Evolutionary conservation across 2,113 vertebrate species (phyloP), one percentile per base, ranked within the genome.

Genomic region (Calyptommatus sinebrachiatus): DNA sequence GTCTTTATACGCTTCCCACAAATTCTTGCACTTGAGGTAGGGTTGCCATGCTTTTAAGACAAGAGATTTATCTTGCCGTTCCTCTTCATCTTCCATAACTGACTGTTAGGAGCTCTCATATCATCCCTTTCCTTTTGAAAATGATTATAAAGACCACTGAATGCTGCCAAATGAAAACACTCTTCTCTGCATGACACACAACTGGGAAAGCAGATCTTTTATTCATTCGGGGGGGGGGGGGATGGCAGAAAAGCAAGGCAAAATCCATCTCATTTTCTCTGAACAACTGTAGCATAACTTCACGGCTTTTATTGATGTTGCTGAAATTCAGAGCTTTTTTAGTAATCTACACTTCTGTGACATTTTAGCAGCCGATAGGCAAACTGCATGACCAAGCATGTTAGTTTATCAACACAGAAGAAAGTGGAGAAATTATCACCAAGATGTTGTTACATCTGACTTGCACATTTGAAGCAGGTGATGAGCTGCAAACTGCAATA

Each of bases 381-480:
- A 67, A 78, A 73, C 70, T 62, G 53, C 70, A 78, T 50, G 21
- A 68, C 63, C 65, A 78, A 78, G 65, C 7, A 74, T 1, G 41
- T 10, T 75, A 31, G 18, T 79, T 84, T 72, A 82, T 0, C 14
- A 82, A 77, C 65, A 62, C 50, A 80, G 87, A 80, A 11, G 3
- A 10, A 78, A 2, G 57, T 5, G 1, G 11, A 77, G 50, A 45
- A 84, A 88, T 86, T 85, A 79, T 7, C 22, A 63, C 45, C 65
- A 86, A 78, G 53, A 82, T 48, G 70, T 85, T 73, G 71, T 22
- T 83, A 68, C 48, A 14, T 71, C 28, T 31, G 62, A 89, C 61
- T 68, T 78, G 53, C n/a, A 82, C 85, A 21, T 14, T 74, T 6
- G 7, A 75, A 35, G 12, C 8, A 63, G 48, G 61, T 74, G 62